These are phyloP conservation scores for Pangasius sanitwongsei DNA, from an alignment of 2,797 vertebrate species.

Conservation along the genomic window DNA sequence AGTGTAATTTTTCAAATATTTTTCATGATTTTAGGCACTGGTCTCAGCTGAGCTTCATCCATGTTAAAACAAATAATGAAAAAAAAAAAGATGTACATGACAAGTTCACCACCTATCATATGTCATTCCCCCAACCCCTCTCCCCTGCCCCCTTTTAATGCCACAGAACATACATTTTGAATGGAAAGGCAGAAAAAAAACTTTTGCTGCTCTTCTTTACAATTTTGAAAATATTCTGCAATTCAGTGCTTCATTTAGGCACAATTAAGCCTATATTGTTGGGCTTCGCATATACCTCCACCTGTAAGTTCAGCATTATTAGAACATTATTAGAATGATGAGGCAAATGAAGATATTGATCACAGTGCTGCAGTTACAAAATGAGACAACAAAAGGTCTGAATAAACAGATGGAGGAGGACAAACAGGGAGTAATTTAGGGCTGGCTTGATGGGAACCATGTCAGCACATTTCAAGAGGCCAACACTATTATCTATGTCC, in stretches of 20 bases:
- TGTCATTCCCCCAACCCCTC: background rate
- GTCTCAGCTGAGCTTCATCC: background rate
- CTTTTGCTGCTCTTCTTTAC: background rate
- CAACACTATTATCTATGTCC: slow-evolving; percentile 23
- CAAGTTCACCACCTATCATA: background rate
- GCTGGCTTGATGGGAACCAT: slow-evolving; percentile 48
- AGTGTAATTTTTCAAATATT: background rate
- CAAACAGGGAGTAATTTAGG: slow-evolving; percentile 44
- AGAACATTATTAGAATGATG: slow-evolving; percentile 52
- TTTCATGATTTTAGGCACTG: background rate
- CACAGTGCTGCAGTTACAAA: slow-evolving; percentile 57
- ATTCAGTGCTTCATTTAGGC: background rate
- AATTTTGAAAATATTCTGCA: background rate
- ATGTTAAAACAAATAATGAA: background rate
- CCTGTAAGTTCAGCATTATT: slow-evolving; percentile 45
- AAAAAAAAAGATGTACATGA: background rate
- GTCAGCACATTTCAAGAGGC: slow-evolving; percentile 53
- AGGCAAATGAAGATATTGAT: slow-evolving; percentile 58
- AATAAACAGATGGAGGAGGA: slow-evolving; percentile 49
- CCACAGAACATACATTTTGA: background rate
- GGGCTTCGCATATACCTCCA: slow-evolving; percentile 8
- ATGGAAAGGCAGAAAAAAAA: background rate
- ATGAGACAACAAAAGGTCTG: slow-evolving; percentile 57
- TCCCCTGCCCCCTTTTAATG: background rate
- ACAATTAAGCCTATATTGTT: slow-evolving; percentile 14